Percentiles rank a stretch among this genome's conserved stretches.
Evolutionary conservation across 2,797 vertebrate genomes (phyloP).

Genomic region (Tympanoctomys barrerae): DNA sequence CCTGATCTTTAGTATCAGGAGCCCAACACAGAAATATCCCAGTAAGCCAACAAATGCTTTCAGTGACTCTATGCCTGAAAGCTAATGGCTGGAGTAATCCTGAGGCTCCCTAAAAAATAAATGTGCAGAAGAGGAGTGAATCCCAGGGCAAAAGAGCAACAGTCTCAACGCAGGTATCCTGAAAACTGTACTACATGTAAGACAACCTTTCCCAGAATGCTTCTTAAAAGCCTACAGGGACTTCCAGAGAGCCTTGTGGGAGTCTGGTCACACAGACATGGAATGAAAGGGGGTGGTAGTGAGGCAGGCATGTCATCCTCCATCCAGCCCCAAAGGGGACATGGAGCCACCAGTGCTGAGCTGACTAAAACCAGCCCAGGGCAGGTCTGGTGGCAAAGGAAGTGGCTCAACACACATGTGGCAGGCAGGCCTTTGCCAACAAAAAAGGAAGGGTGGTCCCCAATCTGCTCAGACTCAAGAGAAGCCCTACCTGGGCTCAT

Average conservation of each 20-base stretch:
- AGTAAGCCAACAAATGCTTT: neutral
- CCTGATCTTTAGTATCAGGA: neutral
- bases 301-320: neutral
- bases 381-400: neutral
- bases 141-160: neutral
- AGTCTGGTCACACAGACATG: neutral
- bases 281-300: neutral
- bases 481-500: neutral
- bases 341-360: rapidly evolving
- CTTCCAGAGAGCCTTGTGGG: neutral
- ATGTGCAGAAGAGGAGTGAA: neutral
- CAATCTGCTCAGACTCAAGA: neutral
- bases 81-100: neutral
- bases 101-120: conserved; percentile 11
- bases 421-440: neutral
- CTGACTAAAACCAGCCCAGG: neutral
- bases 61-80: neutral
- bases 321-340: neutral
- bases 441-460: neutral
- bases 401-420: neutral
- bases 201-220: neutral
- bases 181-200: neutral
- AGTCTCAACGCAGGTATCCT: neutral
- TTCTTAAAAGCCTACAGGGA: neutral
- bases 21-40: neutral